Conservation (phyloP, 1,140 invertebrate genomes). For the Meloidogyne exigua region DNA sequence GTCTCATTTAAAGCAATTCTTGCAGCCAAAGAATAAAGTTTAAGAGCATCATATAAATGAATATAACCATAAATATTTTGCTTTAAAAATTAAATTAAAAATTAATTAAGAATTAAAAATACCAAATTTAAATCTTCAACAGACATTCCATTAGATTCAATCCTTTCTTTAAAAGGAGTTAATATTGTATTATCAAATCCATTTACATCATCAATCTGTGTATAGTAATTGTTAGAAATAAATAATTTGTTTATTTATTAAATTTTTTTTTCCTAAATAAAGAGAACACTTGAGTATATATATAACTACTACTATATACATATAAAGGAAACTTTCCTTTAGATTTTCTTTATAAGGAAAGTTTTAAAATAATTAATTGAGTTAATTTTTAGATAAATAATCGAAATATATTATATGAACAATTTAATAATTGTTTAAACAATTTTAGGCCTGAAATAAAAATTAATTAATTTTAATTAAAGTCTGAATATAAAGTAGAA, state of each 20-base stretch:
- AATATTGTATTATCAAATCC: conserved; percentile 57
- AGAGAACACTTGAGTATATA: no score
- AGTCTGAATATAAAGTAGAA: no score
- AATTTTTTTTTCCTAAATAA: neutral
- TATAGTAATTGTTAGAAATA: no score
- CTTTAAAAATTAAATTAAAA: conserved; percentile 29
- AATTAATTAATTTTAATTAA: no score
- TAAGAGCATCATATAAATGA: conserved; percentile 57
- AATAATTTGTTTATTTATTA: neutral
- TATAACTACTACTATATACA: no score
- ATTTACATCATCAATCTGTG: conserved; percentile 58
- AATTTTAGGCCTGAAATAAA: no score
- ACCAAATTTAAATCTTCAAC: conserved; percentile 42
- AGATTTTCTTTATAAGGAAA: no score
- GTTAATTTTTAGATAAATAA: no score
- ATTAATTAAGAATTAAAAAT: neutral
- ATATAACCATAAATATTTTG: conserved; percentile 57
- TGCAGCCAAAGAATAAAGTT: conserved; percentile 55
- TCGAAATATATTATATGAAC: no score
- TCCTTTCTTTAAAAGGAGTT: conserved; percentile 51
- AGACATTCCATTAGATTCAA: conserved; percentile 51
- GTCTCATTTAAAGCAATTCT: conserved; percentile 53
- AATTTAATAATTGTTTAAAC: no score
- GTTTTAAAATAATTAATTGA: no score
- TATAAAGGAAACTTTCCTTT: no score